Base-by-base conservation (phyloP, 2,113 vertebrate genomes). In the Lasiurus cinereus region DNA sequence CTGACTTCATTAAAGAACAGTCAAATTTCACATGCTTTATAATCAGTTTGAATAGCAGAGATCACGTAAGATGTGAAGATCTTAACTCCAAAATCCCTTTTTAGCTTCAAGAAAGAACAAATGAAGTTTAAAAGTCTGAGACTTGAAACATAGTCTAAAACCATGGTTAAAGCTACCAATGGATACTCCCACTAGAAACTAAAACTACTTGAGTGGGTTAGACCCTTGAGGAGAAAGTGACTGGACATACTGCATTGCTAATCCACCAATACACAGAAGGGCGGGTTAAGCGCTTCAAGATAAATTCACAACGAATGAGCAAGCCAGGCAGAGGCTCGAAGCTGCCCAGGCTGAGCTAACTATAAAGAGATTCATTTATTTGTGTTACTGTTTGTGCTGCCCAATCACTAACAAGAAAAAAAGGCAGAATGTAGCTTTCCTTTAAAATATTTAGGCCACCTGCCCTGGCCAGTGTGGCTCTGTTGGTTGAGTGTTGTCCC, bases 271-370 rank as follows among this genome's bases (percentile, higher is more conserved):
- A 0, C 43, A 24, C 1, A 1, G 18, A 6, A 46, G 31, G 33
- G n/a, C 24, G 4, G 59, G 0, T 0, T 1, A 5, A 18, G 74
- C 5, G 6, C 62, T 5, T 0, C 7, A 15, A 15, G 64, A 31
- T 1, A 33, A 8, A 13, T 9, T 19, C 11, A 3, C 0, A 21
- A 8, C 0, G 3, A 12, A 21, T 15, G 29, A 12, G 0, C 1
- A 36, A 56, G 90, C 27, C 79, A 54, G 1, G 3, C 8, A 5
- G 36, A n/a, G 79, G 14, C 15, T 36, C 21, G 8, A 4, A 22
- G 31, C 22, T 19, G 70, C 7, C 12, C 43, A 8, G 0, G 15
- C 31, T 5, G 31, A 50, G 48, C 67, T 19, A 2, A 1, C 5
- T 1, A 4, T 1, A 64, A 59, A 56, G 67, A 83, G 1, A 5